A percentile compares a stretch with the other conserved stretches of the same genome.
phyloP scores from a whole-genome alignment of 2,113 vertebrate genomes.

The Lampris incognitus region DNA sequence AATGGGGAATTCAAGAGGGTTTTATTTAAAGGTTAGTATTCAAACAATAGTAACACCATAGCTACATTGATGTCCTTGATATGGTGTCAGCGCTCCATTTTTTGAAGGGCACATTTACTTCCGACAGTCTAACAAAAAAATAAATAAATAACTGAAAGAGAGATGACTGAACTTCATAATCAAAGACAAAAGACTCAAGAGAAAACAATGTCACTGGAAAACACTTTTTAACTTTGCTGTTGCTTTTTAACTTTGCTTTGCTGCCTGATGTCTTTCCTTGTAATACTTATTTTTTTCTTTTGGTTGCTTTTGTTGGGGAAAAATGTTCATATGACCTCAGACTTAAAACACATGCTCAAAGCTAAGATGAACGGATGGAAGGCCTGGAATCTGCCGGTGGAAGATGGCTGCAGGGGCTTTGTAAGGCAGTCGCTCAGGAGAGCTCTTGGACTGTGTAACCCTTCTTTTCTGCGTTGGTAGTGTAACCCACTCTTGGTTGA shows the following conservation, averaged over 20 bases:
- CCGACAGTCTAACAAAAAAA: no score
- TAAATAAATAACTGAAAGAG: background rate
- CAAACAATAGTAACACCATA: background rate
- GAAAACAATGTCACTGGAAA: background rate
- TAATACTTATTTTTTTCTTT: conserved; percentile 3
- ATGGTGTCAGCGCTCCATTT: background rate
- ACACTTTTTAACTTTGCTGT: background rate
- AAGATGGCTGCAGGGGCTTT: no score
- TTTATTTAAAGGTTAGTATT: conserved; percentile 8
- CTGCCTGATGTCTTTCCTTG: background rate
- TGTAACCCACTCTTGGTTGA: no score
- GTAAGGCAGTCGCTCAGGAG: no score
- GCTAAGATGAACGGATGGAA: conserved; percentile 3
- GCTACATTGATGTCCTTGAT: background rate
- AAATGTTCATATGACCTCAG: conserved; percentile 1
- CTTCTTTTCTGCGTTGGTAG: no score
- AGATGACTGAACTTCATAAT: background rate
- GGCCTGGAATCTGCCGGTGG: no score
- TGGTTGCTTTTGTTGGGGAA: conserved; percentile 23
- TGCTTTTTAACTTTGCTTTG: background rate
- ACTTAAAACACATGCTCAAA: conserved; percentile 8
- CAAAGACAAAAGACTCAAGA: background rate
- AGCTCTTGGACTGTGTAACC: no score
- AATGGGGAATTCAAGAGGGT: conserved; percentile 2
- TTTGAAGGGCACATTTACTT: background rate